Evolutionary conservation across 2,797 vertebrate species (phyloP), one percentile per base, ranked within the genome.

Genomic region (Myripristis murdjan): DNA sequence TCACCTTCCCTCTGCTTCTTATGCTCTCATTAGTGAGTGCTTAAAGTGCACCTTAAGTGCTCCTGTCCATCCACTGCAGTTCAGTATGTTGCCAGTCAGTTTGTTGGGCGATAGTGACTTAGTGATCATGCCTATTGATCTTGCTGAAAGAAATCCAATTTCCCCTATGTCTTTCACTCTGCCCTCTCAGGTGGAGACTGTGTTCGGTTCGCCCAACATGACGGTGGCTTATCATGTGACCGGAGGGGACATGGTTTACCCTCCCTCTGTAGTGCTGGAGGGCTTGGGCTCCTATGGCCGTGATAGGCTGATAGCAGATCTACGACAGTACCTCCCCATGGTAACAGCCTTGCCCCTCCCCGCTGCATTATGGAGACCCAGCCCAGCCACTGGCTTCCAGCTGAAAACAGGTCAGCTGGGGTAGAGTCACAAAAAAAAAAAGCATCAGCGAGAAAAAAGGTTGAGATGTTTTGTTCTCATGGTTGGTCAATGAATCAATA

Each of bases 211-310:
- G 16, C 94, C 94, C 67, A 99, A 99, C 4, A 82, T 99, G 83
- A 98, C 97, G 0, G 93, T 98, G 52, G 97, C 96, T 44, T 99
- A 98, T 91, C 99, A 97, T 0, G 97, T 97, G 65, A 95, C 94
- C 0, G 87, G 89, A 65, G 96, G 93, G 43, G 94, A 94, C 54
- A 84, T 94, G 74, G 96, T 99, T 58, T 99, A 97, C 88, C 86
- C 94, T 6, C 94, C 97, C 0, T 94, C 96, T 0, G 95, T 95
- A 0, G 95, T 98, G 47, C 85, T 95, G 0, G 95, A 97, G 64
- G 92, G 88, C 73, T 92, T 99, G 71, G 91, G 89, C 1, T 89
- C 93, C 1, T 99, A 98, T 0, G 96, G 96, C 16, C 73, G 95
- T 6, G 94, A 95, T 92, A 97, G 96, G 0, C 91, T 98, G 91